Conservation (phyloP, 1,140 invertebrate genomes). For the Nomia melanderi region DNA sequence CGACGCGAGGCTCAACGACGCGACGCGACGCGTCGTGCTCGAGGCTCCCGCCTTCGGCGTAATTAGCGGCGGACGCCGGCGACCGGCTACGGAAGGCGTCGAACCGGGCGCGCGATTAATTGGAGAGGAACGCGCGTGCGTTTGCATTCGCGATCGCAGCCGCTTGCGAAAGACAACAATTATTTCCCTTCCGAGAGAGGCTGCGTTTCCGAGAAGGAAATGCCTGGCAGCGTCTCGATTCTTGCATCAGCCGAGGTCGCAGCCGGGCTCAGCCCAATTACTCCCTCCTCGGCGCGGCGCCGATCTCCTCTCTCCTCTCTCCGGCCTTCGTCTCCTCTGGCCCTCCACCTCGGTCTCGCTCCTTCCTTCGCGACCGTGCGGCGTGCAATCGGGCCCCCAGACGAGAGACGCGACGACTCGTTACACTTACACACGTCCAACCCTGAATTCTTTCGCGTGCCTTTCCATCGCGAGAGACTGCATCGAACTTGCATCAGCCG, state of each 20-base stretch:
- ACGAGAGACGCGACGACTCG: constrained; percentile 52
- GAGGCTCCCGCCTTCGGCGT: not conserved
- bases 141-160: not conserved
- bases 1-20: not conserved
- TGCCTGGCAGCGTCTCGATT: constrained; percentile 38
- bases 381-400: constrained; percentile 50
- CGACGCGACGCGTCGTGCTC: not conserved
- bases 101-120: constrained; percentile 1
- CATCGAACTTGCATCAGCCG: constrained; percentile 61
- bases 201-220: constrained; percentile 42
- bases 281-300: not conserved
- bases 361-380: not conserved
- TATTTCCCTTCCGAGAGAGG: constrained; percentile 14
- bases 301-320: not conserved
- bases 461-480: constrained; percentile 59
- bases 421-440: constrained; percentile 64
- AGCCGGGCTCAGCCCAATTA: constrained; percentile 54
- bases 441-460: constrained; percentile 62
- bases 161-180: no score
- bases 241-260: constrained; percentile 56
- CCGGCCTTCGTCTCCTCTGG: not conserved
- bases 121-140: not conserved
- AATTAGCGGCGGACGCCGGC: not conserved
- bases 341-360: not conserved
- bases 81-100: not conserved